These are phyloP conservation scores for Pantherophis vulpinus DNA, from an alignment of 2,797 vertebrate species.

Conservation along the genomic window DNA sequence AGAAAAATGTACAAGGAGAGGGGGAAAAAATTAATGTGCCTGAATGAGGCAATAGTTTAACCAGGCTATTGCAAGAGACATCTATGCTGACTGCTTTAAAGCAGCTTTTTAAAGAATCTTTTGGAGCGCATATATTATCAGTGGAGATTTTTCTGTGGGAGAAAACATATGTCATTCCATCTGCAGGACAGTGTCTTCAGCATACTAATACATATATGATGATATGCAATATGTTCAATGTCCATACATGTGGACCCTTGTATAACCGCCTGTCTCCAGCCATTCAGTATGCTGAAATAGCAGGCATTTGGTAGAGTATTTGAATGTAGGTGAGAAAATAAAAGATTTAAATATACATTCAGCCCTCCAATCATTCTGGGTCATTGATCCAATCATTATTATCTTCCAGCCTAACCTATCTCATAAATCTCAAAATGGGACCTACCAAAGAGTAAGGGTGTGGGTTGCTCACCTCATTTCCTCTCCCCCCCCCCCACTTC, in stretches of 20 bases:
- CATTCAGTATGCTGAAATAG: not conserved
- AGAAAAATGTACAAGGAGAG: constrained; percentile 33
- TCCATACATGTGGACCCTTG: not conserved
- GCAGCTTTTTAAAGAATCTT: not conserved
- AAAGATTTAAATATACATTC: not conserved
- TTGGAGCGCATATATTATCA: not conserved
- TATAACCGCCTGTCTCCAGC: not conserved
- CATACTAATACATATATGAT: not conserved
- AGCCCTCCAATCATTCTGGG: not conserved
- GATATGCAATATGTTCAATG: not conserved
- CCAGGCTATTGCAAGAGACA: constrained; percentile 16
- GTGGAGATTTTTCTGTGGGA: not conserved
- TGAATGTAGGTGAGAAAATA: not conserved
- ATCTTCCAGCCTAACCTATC: not conserved
- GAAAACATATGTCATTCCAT: constrained; percentile 1
- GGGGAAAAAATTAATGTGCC: not conserved
- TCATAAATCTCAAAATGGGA: not conserved
- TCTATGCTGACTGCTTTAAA: not conserved
- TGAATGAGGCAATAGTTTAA: constrained; percentile 32
- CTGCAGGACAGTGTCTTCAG: not conserved
- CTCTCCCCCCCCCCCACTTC: not conserved
- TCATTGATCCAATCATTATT: not conserved
- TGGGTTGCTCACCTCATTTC: not conserved
- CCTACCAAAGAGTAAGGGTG: not conserved
- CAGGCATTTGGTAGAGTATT: not conserved